Conservation (phyloP, 2,797 vertebrate species). For the Acridotheres tristis region DNA sequence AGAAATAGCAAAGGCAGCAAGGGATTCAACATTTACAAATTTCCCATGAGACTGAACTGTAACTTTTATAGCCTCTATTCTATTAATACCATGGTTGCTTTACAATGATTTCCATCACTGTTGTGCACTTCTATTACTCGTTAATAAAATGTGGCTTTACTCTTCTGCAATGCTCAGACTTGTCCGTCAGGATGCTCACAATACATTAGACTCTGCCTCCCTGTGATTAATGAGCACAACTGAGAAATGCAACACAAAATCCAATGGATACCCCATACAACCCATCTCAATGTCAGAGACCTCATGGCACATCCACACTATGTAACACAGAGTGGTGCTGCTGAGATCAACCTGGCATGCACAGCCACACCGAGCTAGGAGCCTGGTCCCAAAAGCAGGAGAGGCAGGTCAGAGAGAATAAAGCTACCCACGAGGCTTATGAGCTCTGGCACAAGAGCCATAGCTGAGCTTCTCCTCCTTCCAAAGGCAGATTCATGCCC, state of each 20-base stretch:
- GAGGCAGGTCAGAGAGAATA: neutral
- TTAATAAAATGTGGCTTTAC: neutral
- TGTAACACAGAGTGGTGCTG: accelerated
- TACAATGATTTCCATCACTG: neutral
- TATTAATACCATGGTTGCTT: neutral
- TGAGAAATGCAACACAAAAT: neutral
- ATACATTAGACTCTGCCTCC: neutral
- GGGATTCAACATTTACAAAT: neutral
- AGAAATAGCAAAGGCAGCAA: neutral
- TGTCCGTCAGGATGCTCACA: neutral
- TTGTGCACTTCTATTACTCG: neutral
- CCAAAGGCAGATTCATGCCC: neutral
- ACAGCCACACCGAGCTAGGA: neutral
- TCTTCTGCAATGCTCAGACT: neutral
- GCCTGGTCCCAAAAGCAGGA: neutral
- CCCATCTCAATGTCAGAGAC: neutral
- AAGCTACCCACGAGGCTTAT: neutral
- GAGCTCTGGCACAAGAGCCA: neutral
- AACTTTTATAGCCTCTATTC: neutral
- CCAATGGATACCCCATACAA: neutral
- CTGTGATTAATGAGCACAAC: neutral
- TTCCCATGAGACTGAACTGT: neutral
- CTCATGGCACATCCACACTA: neutral
- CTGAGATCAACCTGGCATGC: neutral
- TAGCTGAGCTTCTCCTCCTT: neutral